Conservation (phyloP, 2,888 invertebrate species). For the Petrolisthes cinctipes region DNA sequence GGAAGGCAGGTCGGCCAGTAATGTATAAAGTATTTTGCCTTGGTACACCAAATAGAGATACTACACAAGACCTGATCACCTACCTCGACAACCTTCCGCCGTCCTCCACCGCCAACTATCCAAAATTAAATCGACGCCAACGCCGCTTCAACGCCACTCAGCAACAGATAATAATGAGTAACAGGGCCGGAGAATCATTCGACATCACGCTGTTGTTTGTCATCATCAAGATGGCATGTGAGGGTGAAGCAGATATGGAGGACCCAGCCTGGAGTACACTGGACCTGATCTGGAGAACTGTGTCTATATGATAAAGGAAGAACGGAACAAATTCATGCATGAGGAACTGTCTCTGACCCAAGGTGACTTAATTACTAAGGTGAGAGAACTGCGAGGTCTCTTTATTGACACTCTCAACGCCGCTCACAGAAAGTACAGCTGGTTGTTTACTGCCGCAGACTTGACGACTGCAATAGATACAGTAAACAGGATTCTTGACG, state of each 20-base stretch:
- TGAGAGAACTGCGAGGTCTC: no score
- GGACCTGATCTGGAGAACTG: background rate
- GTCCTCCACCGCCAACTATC: background rate
- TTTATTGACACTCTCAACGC: no score
- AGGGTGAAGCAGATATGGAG: background rate
- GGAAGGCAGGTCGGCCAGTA: background rate
- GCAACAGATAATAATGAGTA: background rate
- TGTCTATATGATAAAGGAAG: background rate
- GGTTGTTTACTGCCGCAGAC: no score
- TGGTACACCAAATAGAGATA: background rate
- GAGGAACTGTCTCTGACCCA: no score
- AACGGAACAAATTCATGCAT: no score
- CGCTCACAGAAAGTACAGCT: no score
- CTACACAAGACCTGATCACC: background rate
- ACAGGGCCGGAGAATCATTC: background rate
- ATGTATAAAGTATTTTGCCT: constrained; percentile 2
- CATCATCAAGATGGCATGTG: background rate
- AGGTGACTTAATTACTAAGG: no score
- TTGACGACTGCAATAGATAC: no score
- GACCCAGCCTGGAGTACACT: background rate
- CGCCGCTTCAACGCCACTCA: no score
- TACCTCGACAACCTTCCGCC: constrained; percentile 9
- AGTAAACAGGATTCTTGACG: background rate
- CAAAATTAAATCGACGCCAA: background rate
- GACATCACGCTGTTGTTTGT: background rate